Base-by-base conservation (phyloP, 2,797 vertebrate species). In the Novumbra hubbsi region DNA sequence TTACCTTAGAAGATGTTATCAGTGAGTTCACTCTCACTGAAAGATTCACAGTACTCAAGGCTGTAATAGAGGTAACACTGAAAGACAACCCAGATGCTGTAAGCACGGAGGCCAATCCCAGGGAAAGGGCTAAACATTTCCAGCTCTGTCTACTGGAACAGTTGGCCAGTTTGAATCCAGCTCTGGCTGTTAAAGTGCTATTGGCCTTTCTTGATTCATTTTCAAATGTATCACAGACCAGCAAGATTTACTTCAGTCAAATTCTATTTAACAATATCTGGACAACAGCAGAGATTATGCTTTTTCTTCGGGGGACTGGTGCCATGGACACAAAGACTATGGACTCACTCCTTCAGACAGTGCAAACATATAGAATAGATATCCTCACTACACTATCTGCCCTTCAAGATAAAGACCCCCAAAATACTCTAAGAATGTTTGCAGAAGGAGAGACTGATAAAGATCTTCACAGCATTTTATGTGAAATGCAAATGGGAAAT, bases 181-280 rank as follows among this genome's bases (percentile, higher is more conserved):
- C 79, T 21, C 24, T 83, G 62, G 79, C 78, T 0, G 67, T 50
- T 34, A 24, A 41, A 16, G 30, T 85, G 21, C 45, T 81, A 12
- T 62, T 76, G 32, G 80, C 62, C 5, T 16, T 85, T 2, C 72
- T 83, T 64, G 69, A 73, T 16, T 24, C 30, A 1, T 19, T 76
- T 27, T 32, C 78, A 69, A 57, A 76, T 19, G 50, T 84, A 15
- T 78, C 77, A n/a, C 3, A 27, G 4, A 9, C 34, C 48, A 68
- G 77, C 69, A 78, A 50, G n/a, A 52, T 66, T 0, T 48, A 81
- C 57, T 45, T 86, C 4, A 38, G 69, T 64, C 81, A 80, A 49
- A 75, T 86, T 8, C 11, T 86, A 17, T 84, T 81, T 38, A 86
- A 75, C 70, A 75, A 49, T 5, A 74, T 84, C 12, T 86, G 84